Evolutionary conservation across 1,140 invertebrate species (phyloP), one percentile per base, ranked within the genome.

Genomic region (Diabrotica virgifera): DNA sequence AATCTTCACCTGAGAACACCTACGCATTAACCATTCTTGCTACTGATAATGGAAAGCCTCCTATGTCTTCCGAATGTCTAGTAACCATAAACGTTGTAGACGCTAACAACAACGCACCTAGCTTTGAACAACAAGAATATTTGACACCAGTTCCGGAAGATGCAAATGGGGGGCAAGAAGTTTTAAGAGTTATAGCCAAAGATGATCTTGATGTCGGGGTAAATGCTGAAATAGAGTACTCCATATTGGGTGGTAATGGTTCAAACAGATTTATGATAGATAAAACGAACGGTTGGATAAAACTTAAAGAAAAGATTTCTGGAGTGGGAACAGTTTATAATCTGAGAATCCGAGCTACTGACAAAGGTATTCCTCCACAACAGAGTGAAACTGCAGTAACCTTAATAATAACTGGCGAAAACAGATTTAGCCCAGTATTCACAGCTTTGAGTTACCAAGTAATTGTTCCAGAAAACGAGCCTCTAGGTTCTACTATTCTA

Each of bases 41-140:
- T 0, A 94, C 89, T 0, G 95, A 97, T 76, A 94, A 95, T 75
- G 96, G 96, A 0, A 95, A 94, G 76, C 95, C 95, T 12, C 93
- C 94, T 0, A 86, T 95, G 83, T 92, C 91, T 9, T 91, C 91
- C 3, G 89, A 92, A 81, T 89, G 89, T 72, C 80, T 90, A 8
- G 89, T 96, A 0, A 88, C 87, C 24, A 87, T 97, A n/a, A 95
- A 91, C 74, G 88, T 97, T 0, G 90, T 96, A 0, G 91, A 95
- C 78, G 90, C 92, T 0, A 96, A 96, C 74, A 95, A 95, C 72
- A 92, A 95, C 75, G 84, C 91, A 13, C 94, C 94, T 0, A 86
- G 84, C 72, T 96, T 96, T 76, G 85, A 88, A 62, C 80, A 89
- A 38, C 77, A 82, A 24, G 84, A 86, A 69, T 94, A 93, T 72